Evolutionary conservation across 2,797 vertebrate genomes (phyloP).

Genomic region (Tragopan temminckii): DNA sequence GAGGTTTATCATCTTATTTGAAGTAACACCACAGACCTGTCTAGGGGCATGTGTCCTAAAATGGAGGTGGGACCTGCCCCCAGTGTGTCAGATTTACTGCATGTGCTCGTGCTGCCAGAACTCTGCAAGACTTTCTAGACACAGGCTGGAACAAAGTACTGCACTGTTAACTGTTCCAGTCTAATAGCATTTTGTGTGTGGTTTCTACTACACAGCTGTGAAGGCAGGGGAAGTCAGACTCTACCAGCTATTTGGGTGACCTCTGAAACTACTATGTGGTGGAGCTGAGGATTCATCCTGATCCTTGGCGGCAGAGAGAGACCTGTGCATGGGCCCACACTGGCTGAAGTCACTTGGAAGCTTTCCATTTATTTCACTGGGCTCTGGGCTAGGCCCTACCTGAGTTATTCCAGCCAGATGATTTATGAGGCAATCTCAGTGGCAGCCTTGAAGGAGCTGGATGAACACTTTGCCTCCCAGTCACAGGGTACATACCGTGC

Average conservation of each 20-base stretch:
- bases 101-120: fast-evolving
- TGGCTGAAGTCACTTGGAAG: not conserved
- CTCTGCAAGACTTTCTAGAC: not conserved
- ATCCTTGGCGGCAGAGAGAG: not conserved
- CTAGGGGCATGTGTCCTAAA: not conserved
- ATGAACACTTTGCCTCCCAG: not conserved
- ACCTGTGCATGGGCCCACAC: not conserved
- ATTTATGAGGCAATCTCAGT: not conserved
- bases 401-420: not conserved
- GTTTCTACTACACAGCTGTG: not conserved
- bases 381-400: not conserved
- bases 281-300: not conserved
- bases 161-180: fast-evolving
- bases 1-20: not conserved
- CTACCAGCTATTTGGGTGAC: not conserved
- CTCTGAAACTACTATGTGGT: not conserved
- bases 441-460: not conserved
- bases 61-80: not conserved
- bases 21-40: not conserved
- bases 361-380: not conserved
- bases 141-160: not conserved
- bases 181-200: not conserved
- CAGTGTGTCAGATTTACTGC: not conserved
- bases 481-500: not conserved
- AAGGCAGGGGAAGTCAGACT: not conserved